Evolutionary conservation across 2,888 invertebrate genomes (phyloP), one percentile per base, ranked within the genome.

Genomic region (Mermis nigrescens): DNA sequence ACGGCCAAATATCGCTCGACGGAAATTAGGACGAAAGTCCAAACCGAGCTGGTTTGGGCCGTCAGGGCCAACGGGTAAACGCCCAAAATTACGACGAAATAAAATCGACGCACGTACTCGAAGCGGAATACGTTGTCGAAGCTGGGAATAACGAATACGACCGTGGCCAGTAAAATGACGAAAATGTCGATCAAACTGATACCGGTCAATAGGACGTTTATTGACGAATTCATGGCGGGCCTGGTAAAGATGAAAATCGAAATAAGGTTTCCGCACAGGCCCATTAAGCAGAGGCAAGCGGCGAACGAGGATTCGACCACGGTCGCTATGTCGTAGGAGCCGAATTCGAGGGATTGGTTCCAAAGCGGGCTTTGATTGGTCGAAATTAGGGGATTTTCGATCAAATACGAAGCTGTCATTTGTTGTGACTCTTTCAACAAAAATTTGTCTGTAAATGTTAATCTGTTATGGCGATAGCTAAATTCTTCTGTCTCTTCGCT

Each of bases 131-230:
- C 4, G 7, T 29, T 7, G 24, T 53, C 31, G 29, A 53, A 15
- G 31, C 15, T 29, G 7, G 54, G 27, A 12, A 53, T 7, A 7
- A 53, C 24, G 54, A 29, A 53, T 15, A 53, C 54, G 27, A 31
- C 29, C 3, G 29, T 53, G 29, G 54, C 27, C 54, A 29, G 31
- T 7, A 53, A 15, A 15, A 29, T 29, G 4, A 53, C 29, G 29
- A 29, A 28, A 7, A 53, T n/a, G 54, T 53, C 54, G 54, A 53
- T 53, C 27, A 53, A 31, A 29, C 54, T 53, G 4, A 53, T 27
- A 24, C 54, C 54, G 15, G 29, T 53, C 31, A 53, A 31, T 27
- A 53, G 54, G 12, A 53, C 31, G 31, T 53, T 31, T 12, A 53
- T 53, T 15, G 54, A 22, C 12, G 54, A 53, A 15, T 12, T 7